Evolutionary conservation across 2,888 invertebrate genomes (phyloP).

Genomic region (Xanthostigma xanthostigma): DNA sequence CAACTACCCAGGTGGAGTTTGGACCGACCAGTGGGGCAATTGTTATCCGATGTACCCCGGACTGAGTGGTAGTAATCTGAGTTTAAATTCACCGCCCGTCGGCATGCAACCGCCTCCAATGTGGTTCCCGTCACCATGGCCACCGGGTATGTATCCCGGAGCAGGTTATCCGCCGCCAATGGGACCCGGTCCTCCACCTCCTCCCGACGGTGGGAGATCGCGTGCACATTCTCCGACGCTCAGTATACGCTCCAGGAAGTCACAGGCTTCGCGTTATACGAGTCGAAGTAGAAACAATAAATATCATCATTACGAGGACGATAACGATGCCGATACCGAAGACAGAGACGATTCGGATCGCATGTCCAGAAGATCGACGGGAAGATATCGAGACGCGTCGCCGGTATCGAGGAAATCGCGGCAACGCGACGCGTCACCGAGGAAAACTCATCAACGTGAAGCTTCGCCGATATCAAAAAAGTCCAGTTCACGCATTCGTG

Average conservation of each 20-base stretch:
- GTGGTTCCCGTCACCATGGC: conserved; percentile 16
- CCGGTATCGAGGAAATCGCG: conserved; percentile 24
- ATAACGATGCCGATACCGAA: conserved; percentile 11
- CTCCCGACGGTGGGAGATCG: conserved; percentile 35
- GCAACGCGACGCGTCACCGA: conserved; percentile 18
- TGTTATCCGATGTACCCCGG: conserved; percentile 20
- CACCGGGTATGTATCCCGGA: not conserved
- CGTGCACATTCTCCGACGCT: conserved; percentile 53
- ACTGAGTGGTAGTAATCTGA: conserved; percentile 37
- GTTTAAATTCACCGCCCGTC: conserved; percentile 31
- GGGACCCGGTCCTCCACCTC: conserved; percentile 17
- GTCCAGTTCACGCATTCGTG: no score
- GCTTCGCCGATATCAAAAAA: conserved; percentile 16
- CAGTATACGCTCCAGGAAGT: conserved; percentile 54
- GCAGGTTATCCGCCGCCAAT: not conserved
- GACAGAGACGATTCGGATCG: conserved; percentile 8
- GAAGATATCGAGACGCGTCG: conserved; percentile 32
- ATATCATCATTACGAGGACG: conserved; percentile 31
- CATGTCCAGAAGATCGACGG: conserved; percentile 43
- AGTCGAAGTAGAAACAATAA: conserved; percentile 30
- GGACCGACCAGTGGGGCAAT: conserved; percentile 25
- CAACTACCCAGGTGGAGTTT: conserved; percentile 27
- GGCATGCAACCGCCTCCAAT: conserved; percentile 24
- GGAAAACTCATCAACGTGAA: not conserved
- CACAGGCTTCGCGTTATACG: conserved; percentile 38